These are phyloP conservation scores for Macrosoma leucophasiata DNA, from an alignment of 2,888 invertebrate genomes.

Conservation along the genomic window DNA sequence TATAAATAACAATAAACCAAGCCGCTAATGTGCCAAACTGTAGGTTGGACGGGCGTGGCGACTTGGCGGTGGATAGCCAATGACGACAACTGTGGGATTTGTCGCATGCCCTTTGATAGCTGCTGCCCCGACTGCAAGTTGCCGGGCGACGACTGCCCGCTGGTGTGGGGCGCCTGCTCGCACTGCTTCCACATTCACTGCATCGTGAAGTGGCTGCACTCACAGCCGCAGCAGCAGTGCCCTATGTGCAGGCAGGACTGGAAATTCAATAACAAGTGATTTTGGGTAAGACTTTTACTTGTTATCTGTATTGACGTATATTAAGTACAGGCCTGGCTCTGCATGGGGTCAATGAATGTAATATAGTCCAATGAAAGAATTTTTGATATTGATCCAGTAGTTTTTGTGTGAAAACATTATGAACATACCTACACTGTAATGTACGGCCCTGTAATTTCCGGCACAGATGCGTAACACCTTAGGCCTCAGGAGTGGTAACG, in stretches of 20 bases:
- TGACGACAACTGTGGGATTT: constrained; percentile 99
- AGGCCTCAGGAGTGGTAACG: too few relatives aligned
- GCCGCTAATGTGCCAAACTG: constrained; percentile 10
- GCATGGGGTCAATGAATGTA: too few relatives aligned
- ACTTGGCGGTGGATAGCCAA: constrained; percentile 99
- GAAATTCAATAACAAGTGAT: constrained; percentile 92
- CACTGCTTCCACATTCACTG: constrained; percentile 99
- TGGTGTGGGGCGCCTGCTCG: constrained; percentile 98
- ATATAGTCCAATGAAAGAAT: too few relatives aligned
- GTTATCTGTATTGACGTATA: not conserved
- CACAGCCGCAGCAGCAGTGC: constrained; percentile 91
- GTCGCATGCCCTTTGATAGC: constrained; percentile 98
- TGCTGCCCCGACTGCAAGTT: constrained; percentile 98
- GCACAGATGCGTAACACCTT: too few relatives aligned
- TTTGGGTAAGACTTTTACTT: constrained; percentile 4
- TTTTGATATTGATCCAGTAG: too few relatives aligned
- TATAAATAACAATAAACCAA: not conserved
- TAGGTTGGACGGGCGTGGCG: constrained; percentile 96
- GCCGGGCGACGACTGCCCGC: constrained; percentile 98
- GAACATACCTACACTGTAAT: too few relatives aligned
- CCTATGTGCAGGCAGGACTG: constrained; percentile 99
- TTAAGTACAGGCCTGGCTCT: not conserved
- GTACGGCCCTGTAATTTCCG: too few relatives aligned
- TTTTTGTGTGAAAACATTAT: too few relatives aligned
- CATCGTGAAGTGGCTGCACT: constrained; percentile 99